Evolutionary conservation across 2,797 vertebrate species (phyloP), one percentile per base, ranked within the genome.

Genomic region (Dermochelys coriacea): DNA sequence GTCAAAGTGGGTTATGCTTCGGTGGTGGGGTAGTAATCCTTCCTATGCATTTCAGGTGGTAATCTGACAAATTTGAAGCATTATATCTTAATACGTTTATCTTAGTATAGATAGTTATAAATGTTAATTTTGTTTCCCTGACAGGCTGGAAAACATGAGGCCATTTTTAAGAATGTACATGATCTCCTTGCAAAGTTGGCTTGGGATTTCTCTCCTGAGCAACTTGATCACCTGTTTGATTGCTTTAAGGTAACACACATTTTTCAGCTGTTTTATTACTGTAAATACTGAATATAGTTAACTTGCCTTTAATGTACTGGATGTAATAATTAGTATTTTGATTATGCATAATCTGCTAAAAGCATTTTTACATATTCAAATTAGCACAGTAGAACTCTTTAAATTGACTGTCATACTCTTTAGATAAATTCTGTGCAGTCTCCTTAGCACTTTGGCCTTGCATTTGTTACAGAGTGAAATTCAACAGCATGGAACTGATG

Each of bases 191-290:
- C 99, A 93, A 99, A 99, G 97, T 98, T 99, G 97, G 99, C 99
- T 1, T 99, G 99, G 99, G 99, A 99, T 98, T 99, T 99, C 98
- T 99, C 99, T 89, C 99, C 99, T 86, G 99, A 99, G 97, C 99
- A 99, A 97, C 99, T 99, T 61, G 99, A 99, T 98, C 99, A 99
- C 97, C 99, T 99, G 78, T 99, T 99, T 96, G 99, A 99, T 98
- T 99, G 99, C 97, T 99, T 99, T 98, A 99, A 99, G 99, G 99
- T 99, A 98, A 98, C 45, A 74, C 16, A 55, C 52, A 3, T 50
- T 2, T 89, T 94, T 94, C 82, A 82, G 37, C 11, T 95, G 3
- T 85, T 27, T 47, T 92, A 82, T 78, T 93, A 41, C 80, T 50
- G 57, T 80, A 77, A 3, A 1, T 91, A 95, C 79, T 86, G 64